Evolutionary conservation across 2,888 invertebrate genomes (phyloP), one percentile per base, ranked within the genome.

Genomic region (Disparrhopalites patrizii): DNA sequence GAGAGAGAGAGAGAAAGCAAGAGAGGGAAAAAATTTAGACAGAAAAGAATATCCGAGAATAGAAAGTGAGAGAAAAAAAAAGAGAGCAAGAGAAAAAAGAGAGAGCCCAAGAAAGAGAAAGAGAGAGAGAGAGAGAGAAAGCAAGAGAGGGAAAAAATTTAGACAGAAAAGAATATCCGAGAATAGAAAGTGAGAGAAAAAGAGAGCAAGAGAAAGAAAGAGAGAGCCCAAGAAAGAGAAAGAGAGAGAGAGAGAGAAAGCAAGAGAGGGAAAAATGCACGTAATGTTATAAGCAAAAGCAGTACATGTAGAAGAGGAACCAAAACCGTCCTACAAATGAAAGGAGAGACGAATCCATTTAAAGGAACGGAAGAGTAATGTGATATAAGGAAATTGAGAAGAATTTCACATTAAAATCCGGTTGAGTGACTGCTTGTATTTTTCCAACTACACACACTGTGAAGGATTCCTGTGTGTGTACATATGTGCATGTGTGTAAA

Each of bases 361-460:
- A n/a, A n/a, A n/a, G n/a, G n/a, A n/a, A n/a, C n/a, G n/a, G n/a
- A n/a, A n/a, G n/a, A n/a, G n/a, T n/a, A n/a, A n/a, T n/a, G 33
- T 43, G 38, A 43, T 58, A 10, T 43, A 38, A 28, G 40, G 43
- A 58, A 58, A 58, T 58, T 43, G 57, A 58, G 57, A 43, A 18
- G 23, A 43, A 58, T 28, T 40, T 27, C 13, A 3, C 23, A 33
- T 7, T 13, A 40, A 40, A 40, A 40, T 40, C 40, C 40, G 18
- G 18, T 18, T 7, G 15, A 18, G 15, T 40, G 40, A 40, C 40
- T 40, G 13, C 40, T 13, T 40, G 15, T 18, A 40, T 18, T 10
- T 5, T 40, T 18, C 13, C 40, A 7, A 36, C 15, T 36, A 7
- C 15, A 10, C 36, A 10, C 36, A 7, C 15, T 3, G 5, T 40